A percentile compares a stretch with the other conserved stretches of the same genome.
These are phyloP conservation scores for Sinhomidia bicolor DNA, from an alignment of 2,888 invertebrate genomes.

Conservation along the genomic window DNA sequence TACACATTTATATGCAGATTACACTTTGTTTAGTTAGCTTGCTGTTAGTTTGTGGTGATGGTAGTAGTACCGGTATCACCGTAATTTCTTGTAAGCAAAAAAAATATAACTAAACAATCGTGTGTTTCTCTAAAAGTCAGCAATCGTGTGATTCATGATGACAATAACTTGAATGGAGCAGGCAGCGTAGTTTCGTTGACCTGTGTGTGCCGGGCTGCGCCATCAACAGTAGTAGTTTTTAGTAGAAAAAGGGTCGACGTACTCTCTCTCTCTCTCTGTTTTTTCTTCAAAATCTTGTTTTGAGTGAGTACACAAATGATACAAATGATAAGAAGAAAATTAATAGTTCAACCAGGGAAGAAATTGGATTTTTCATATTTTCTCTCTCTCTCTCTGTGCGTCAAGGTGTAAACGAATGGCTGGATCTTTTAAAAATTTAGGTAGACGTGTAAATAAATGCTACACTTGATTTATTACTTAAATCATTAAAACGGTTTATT, in stretches of 20 bases:
- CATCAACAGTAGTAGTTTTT: conserved; percentile 1
- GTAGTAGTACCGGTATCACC: conserved; percentile 6
- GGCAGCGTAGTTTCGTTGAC: conserved; percentile 70
- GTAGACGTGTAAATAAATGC: not conserved
- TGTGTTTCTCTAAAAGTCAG: not conserved
- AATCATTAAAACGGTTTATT: conserved; percentile 45
- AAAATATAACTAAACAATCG: not conserved
- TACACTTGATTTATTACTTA: conserved; percentile 33
- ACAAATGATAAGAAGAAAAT: conserved; percentile 8
- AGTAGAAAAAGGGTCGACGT: conserved; percentile 61
- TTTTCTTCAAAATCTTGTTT: conserved; percentile 21
- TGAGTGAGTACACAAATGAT: conserved; percentile 5
- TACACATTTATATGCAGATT: conserved; percentile 67
- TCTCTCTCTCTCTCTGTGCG: not conserved
- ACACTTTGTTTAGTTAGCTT: conserved; percentile 15
- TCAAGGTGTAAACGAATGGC: conserved; percentile 40
- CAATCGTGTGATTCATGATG: conserved; percentile 69
- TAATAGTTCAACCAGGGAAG: not conserved
- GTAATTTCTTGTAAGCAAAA: conserved; percentile 25
- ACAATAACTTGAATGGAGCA: conserved; percentile 71
- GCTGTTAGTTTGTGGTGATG: too few species aligned
- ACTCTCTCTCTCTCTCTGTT: conserved; percentile 45
- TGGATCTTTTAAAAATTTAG: not conserved
- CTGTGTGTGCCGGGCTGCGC: conserved; percentile 31
- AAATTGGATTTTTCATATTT: conserved; percentile 33